Base-by-base conservation (phyloP, 2,797 vertebrate genomes). In the Peromyscus nudipes region DNA sequence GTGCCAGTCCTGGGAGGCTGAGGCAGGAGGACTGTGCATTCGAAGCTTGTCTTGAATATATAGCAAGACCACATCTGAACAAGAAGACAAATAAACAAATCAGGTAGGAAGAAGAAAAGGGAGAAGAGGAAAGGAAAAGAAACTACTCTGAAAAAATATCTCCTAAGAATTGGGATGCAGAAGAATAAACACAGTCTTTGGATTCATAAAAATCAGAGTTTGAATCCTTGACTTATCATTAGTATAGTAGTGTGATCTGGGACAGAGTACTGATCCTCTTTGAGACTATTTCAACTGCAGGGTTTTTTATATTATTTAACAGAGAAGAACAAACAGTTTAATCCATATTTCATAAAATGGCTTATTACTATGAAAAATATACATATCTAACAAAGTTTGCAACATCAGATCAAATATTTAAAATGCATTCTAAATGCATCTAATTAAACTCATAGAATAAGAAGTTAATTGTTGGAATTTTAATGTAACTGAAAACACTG, bases 361-460 rank as follows among this genome's bases (percentile, higher is more conserved):
- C 77, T 27, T 37, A 6, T 77, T 91, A 76, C 55, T 80, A 55
- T 46, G 60, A 49, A 76, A 75, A 92, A 64, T 71, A 6, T 77
- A 62, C 29, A 65, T 43, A 79, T 9, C 0, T 89, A 87, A 77
- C 40, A 49, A 82, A 87, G 27, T 12, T 27, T 43, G 23, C 77
- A 82, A 62, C 6, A 60, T 87, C 10, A 90, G 13, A 87, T 49
- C 8, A 40, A 62, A 80, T 6, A 34, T 40, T 85, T 89, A 46
- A 55, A 65, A 62, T 73, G 55, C 40, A 73, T 85, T 73, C 43
- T 29, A 93, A 88, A 57, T 40, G 4, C 6, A 82, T 27, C 77
- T 94, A 62, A 34, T 76, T 88, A 90, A 92, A 82, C 40, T 91
- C 25, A 31, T 4, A 87, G 77, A 73, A 91, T 57, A 69, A 87